phyloP scores from a whole-genome alignment of 2,888 invertebrate species.

The Caenorhabditis afra region DNA sequence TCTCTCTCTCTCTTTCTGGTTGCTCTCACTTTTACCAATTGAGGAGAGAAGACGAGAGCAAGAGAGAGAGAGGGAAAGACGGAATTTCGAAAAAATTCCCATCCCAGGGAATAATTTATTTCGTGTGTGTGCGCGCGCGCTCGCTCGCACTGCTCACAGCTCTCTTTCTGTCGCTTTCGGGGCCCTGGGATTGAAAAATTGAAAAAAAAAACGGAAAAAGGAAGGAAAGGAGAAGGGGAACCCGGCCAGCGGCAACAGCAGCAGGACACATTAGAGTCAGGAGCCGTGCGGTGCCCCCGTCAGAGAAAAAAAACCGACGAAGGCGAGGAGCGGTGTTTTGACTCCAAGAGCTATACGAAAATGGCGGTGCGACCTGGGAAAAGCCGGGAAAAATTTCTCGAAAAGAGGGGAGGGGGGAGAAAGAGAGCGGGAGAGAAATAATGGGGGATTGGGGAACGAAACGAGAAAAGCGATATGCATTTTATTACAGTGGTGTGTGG shows the following conservation, averaged over 20 bases:
- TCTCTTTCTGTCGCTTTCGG: not conserved
- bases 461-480: constrained; percentile 4
- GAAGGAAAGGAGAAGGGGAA: not conserved
- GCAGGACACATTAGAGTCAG: not conserved
- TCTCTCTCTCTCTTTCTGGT: no score
- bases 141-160: not conserved
- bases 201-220: not conserved
- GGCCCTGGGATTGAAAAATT: constrained; percentile 4
- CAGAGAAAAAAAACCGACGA: not conserved
- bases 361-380: not conserved
- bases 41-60: not conserved
- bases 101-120: constrained; percentile 48
- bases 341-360: constrained; percentile 6
- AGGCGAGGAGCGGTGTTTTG: not conserved
- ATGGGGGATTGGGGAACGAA: not conserved
- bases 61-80: constrained; percentile 7
- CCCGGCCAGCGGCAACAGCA: not conserved
- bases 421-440: not conserved
- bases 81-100: constrained; percentile 24
- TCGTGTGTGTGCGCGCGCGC: not conserved
- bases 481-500: constrained; percentile 6
- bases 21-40: constrained; percentile 16
- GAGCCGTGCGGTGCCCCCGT: not conserved
- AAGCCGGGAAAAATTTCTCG: not conserved
- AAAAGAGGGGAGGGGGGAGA: not conserved